Evolutionary conservation across 2,888 invertebrate species (phyloP).

Genomic region (Syrista parreyssii): DNA sequence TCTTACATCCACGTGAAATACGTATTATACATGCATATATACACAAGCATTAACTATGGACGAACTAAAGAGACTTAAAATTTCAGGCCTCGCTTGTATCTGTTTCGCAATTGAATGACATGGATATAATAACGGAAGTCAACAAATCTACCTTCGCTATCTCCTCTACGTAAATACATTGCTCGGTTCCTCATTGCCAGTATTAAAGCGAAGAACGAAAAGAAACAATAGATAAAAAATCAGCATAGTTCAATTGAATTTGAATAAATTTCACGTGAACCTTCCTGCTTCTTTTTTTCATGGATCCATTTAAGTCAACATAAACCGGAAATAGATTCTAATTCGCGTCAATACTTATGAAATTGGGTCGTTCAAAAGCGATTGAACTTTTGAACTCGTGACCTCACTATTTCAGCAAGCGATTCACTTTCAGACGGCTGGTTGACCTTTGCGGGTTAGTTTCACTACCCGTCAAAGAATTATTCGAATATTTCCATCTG

Average conservation of each 20-base stretch:
- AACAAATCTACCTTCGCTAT: neutral
- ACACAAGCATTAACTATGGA: neutral
- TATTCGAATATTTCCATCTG: slow-evolving; percentile 29
- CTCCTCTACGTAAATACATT: neutral
- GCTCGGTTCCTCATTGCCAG: no score
- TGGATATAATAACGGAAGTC: neutral
- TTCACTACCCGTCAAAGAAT: slow-evolving; percentile 32
- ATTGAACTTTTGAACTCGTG: slow-evolving; percentile 56
- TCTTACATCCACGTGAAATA: neutral
- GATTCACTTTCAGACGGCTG: slow-evolving; percentile 19
- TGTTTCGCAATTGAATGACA: neutral
- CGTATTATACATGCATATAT: neutral
- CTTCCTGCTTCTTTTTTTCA: neutral
- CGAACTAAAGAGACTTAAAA: neutral
- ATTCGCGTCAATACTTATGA: neutral
- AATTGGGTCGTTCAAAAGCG: slow-evolving; percentile 8
- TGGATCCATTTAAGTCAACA: neutral
- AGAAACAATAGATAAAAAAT: neutral
- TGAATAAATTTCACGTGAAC: neutral
- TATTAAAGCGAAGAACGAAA: neutral
- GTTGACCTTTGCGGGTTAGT: slow-evolving; percentile 20
- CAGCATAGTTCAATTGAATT: neutral
- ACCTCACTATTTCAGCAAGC: slow-evolving; percentile 35
- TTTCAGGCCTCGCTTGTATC: neutral
- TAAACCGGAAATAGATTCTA: neutral